Conservation (phyloP, 2,113 vertebrate species). For the Pseudorhombus dupliciocellatus region DNA sequence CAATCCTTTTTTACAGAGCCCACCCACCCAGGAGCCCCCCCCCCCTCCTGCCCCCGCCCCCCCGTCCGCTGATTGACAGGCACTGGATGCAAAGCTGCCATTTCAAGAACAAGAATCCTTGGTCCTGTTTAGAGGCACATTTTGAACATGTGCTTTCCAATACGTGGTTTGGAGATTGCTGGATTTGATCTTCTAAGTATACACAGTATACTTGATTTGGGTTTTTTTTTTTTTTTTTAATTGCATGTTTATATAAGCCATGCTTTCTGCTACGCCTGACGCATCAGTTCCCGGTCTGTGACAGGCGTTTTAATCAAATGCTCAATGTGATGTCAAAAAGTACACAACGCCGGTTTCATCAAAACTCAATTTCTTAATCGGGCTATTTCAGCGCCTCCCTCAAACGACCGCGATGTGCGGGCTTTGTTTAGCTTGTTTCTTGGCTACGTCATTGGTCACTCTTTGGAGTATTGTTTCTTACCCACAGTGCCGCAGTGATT, state of each 20-base stretch:
- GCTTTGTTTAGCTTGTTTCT: conserved; percentile 30
- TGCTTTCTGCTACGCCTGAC: conserved; percentile 34
- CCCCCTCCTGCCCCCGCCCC: too few relatives aligned
- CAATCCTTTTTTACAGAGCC: conserved; percentile 46
- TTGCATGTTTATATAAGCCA: conserved; percentile 66
- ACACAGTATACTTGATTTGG: conserved; percentile 67
- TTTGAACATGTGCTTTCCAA: conserved; percentile 49
- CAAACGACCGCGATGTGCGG: background rate
- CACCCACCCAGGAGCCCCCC: conserved; percentile 59
- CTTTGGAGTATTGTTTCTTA: background rate
- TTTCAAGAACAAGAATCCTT: conserved; percentile 30
- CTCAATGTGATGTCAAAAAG: conserved; percentile 52
- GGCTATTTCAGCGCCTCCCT: conserved; percentile 15
- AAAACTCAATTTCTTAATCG: conserved; percentile 47
- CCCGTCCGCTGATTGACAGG: conserved; percentile 49
- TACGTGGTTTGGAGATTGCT: conserved; percentile 47
- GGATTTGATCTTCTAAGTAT: conserved; percentile 65
- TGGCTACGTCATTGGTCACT: conserved; percentile 17
- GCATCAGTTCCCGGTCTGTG: conserved; percentile 45
- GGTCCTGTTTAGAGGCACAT: conserved; percentile 46
- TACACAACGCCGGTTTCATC: conserved; percentile 46
- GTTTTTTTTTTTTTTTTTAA: conserved; percentile 60
- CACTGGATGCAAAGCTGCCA: conserved; percentile 45
- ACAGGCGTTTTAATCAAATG: conserved; percentile 57
- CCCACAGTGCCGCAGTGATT: conserved; percentile 1